Conservation (phyloP, 2,797 vertebrate genomes). For the Hemitrygon akajei region DNA sequence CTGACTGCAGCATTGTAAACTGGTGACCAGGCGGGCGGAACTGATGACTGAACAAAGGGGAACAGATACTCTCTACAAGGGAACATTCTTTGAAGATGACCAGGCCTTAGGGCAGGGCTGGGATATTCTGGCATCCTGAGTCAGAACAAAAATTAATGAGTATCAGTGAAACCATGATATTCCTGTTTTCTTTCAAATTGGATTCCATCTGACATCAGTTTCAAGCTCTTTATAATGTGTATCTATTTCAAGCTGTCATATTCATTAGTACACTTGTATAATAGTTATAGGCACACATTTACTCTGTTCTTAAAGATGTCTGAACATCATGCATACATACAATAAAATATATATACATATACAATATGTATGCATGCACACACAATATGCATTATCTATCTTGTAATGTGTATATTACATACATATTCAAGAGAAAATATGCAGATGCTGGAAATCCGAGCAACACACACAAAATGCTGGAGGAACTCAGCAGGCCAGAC, state of each 20-base stretch:
- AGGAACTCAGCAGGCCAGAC: too few relatives aligned
- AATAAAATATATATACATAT: background rate
- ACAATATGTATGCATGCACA: background rate
- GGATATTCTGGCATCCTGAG: background rate
- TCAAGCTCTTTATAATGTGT: background rate
- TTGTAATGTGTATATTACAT: too few relatives aligned
- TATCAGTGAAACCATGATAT: background rate
- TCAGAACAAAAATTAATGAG: background rate
- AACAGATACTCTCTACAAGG: background rate
- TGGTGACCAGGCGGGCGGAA: background rate
- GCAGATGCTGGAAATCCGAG: too few relatives aligned
- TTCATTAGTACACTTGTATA: background rate
- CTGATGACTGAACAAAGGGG: background rate
- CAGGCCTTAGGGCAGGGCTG: background rate
- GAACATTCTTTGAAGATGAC: background rate
- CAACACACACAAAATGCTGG: too few relatives aligned
- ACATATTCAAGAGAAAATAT: too few relatives aligned
- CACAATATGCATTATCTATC: background rate
- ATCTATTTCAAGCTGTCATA: background rate
- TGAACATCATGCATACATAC: background rate
- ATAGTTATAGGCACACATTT: background rate
- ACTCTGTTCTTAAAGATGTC: background rate
- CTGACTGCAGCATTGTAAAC: background rate
- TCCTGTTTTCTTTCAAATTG: background rate
- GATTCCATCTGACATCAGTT: background rate